These are phyloP conservation scores for Hemithea aestivaria DNA, from an alignment of 2,888 invertebrate species.

Conservation along the genomic window DNA sequence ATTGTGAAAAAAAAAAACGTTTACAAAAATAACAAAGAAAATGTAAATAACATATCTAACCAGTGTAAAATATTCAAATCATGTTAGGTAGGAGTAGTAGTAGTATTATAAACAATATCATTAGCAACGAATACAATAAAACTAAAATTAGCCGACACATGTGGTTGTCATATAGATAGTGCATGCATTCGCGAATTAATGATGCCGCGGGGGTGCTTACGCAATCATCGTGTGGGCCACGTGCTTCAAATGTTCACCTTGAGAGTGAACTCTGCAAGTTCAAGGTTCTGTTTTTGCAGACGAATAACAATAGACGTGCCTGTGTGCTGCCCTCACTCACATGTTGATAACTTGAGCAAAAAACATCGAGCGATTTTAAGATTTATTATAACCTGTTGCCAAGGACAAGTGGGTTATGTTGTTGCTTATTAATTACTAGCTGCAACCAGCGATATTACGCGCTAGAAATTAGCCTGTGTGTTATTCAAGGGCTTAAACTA, in stretches of 20 bases:
- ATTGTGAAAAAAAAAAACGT: too few species aligned
- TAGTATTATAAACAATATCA: too few species aligned
- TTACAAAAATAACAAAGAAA: too few species aligned
- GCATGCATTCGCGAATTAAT: slow-evolving; percentile 18
- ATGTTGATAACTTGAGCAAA: slow-evolving; percentile 33
- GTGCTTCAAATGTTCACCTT: slow-evolving; percentile 62
- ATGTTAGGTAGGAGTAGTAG: too few species aligned
- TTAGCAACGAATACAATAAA: too few species aligned
- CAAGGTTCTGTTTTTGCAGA: slow-evolving; percentile 74
- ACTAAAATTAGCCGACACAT: neutral
- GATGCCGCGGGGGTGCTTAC: slow-evolving; percentile 46
- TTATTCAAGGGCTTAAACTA: too few species aligned
- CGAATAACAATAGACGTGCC: slow-evolving; percentile 53
- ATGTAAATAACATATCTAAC: too few species aligned
- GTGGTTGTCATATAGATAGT: neutral
- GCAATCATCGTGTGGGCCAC: slow-evolving; percentile 59
- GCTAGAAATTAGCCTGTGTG: too few species aligned
- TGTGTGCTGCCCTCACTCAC: slow-evolving; percentile 41
- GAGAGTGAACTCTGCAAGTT: slow-evolving; percentile 70
- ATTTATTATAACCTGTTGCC: slow-evolving; percentile 17
- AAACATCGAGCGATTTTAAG: slow-evolving; percentile 24
- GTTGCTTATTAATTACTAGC: too few species aligned
- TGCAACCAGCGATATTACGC: too few species aligned
- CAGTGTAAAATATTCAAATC: too few species aligned
- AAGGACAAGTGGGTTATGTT: slow-evolving; percentile 10